Evolutionary conservation across 2,797 vertebrate species (phyloP).

Genomic region (Gambusia yucatana): DNA sequence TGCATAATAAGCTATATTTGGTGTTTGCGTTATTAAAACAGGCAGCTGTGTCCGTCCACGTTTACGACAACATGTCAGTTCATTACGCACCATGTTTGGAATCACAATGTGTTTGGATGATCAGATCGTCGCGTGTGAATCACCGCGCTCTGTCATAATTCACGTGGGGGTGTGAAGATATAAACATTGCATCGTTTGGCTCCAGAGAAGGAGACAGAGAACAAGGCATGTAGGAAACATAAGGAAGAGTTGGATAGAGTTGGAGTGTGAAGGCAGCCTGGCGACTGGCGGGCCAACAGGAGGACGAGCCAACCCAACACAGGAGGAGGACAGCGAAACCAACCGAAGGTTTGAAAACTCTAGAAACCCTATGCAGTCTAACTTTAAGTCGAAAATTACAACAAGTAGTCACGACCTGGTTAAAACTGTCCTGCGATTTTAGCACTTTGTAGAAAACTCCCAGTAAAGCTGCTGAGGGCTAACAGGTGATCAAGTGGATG

Average conservation of each 20-base stretch:
- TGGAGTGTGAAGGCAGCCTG: background rate
- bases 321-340: background rate
- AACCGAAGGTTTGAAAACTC: background rate
- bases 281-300: background rate
- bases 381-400: background rate
- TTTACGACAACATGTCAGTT: no score
- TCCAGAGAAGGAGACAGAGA: background rate
- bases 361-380: background rate
- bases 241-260: conserved; percentile 3
- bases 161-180: background rate
- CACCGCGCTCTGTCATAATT: background rate
- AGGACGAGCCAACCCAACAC: background rate
- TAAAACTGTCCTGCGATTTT: conserved; percentile 10
- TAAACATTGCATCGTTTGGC: background rate
- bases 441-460: conserved; percentile 1
- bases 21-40: background rate
- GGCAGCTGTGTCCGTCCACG: background rate
- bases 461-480: conserved; percentile 9
- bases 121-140: background rate
- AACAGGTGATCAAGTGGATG: conserved; percentile 28
- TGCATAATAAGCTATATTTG: background rate
- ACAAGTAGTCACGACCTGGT: background rate
- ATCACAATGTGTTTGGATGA: background rate
- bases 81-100: no score
- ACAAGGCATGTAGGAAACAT: background rate